phyloP scores from a whole-genome alignment of 1,140 invertebrate species.

The Wasmannia auropunctata region DNA sequence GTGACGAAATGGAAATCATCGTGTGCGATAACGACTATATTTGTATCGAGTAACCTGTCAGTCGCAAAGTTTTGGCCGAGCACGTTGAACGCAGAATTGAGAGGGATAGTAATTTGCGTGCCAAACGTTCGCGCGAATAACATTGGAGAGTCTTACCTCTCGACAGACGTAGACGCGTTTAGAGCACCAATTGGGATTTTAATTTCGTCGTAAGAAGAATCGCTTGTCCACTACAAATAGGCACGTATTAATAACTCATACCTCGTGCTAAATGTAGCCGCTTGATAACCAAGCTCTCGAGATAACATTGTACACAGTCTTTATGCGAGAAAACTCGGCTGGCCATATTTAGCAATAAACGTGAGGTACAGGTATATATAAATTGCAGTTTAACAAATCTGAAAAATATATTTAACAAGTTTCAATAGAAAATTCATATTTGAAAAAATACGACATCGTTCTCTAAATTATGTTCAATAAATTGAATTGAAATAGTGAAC shows the following conservation, averaged over 20 bases:
- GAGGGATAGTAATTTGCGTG: constrained; percentile 14
- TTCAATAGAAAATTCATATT: no score
- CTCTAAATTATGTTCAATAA: background rate
- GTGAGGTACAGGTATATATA: background rate
- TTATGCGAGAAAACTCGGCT: background rate
- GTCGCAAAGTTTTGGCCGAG: background rate
- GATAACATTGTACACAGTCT: constrained; percentile 22
- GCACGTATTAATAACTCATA: constrained; percentile 38
- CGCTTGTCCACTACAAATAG: constrained; percentile 24
- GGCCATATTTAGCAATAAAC: background rate
- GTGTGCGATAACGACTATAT: background rate
- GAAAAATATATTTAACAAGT: no score
- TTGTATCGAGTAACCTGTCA: constrained; percentile 15
- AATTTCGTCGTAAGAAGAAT: constrained; percentile 33
- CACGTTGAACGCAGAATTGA: background rate
- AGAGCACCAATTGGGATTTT: constrained; percentile 24
- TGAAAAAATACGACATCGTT: background rate
- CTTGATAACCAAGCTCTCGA: background rate
- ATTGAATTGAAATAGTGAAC: background rate
- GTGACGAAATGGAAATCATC: background rate
- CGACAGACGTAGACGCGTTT: background rate
- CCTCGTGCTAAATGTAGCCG: constrained; percentile 4
- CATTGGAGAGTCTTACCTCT: constrained; percentile 33
- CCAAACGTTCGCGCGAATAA: constrained; percentile 36
- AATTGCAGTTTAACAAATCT: background rate